These are phyloP conservation scores for Octodonta nipae DNA, from an alignment of 2,888 invertebrate species.

Conservation along the genomic window DNA sequence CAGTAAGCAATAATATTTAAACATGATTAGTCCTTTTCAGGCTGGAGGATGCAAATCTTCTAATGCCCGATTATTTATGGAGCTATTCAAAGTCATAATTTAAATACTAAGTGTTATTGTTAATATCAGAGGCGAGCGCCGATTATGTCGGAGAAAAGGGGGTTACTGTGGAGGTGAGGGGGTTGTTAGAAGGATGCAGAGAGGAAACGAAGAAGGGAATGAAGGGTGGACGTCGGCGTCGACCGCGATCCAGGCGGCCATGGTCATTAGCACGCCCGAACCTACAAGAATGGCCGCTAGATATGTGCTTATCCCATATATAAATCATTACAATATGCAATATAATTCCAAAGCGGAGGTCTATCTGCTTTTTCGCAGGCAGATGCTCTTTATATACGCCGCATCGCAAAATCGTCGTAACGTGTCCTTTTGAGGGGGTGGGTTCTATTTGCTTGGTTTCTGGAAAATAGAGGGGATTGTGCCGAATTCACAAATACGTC, in stretches of 20 bases:
- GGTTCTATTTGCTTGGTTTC: too few relatives aligned
- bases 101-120: slow-evolving; percentile 40
- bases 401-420: slow-evolving; percentile 13
- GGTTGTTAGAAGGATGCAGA: slow-evolving; percentile 7
- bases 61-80: slow-evolving; percentile 37
- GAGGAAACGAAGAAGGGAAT: too few relatives aligned
- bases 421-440: slow-evolving; percentile 14
- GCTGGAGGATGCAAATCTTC: slow-evolving; percentile 34
- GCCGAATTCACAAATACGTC: too few relatives aligned
- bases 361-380: slow-evolving; percentile 37
- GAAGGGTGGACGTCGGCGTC: slow-evolving; percentile 17
- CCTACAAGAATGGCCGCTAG: slow-evolving; percentile 37
- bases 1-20: slow-evolving; percentile 29
- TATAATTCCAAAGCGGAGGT: slow-evolving; percentile 39
- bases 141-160: slow-evolving; percentile 26
- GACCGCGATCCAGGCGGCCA: slow-evolving; percentile 36
- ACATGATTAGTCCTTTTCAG: slow-evolving; percentile 30
- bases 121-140: slow-evolving; percentile 36
- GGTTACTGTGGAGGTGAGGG: slow-evolving; percentile 15
- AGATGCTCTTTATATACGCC: slow-evolving; percentile 35
- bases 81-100: slow-evolving; percentile 39
- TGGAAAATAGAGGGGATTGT: too few relatives aligned
- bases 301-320: slow-evolving; percentile 38
- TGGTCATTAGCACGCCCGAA: slow-evolving; percentile 39
- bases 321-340: slow-evolving; percentile 41